Percentiles rank a stretch among this genome's conserved stretches.
phyloP scores from a whole-genome alignment of 2,113 vertebrate genomes.

The Enhydra lutris region DNA sequence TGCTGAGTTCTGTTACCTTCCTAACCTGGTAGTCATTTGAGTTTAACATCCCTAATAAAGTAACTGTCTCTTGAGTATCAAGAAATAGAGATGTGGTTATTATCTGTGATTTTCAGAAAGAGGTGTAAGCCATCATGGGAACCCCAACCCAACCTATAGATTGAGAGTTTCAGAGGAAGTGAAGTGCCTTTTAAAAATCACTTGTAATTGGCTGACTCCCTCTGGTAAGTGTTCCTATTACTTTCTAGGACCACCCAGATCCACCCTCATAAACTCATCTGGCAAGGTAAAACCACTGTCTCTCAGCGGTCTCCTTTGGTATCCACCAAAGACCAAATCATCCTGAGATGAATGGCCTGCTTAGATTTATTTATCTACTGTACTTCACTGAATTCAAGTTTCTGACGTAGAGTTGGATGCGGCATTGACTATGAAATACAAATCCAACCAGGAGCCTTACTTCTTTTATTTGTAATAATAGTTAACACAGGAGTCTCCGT shows the following conservation, averaged over 20 bases:
- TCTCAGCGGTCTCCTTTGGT: background rate
- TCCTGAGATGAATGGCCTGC: background rate
- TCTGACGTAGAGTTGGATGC: background rate
- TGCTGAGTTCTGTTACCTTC: background rate
- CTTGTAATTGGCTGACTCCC: background rate
- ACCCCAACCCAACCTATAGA: background rate
- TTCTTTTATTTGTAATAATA: conserved; percentile 48
- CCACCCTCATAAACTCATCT: background rate
- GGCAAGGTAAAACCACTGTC: background rate
- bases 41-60: background rate
- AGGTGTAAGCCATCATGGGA: background rate
- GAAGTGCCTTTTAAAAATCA: background rate
- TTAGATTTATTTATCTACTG: background rate
- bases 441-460: background rate
- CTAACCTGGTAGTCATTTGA: background rate
- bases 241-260: background rate
- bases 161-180: background rate
- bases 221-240: background rate
- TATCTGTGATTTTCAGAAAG: background rate
- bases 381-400: background rate
- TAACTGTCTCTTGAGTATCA: background rate
- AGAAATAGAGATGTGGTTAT: background rate
- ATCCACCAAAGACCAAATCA: background rate
- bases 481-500: background rate
- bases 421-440: background rate